Percentiles rank a stretch among this genome's conserved stretches.
phyloP scores from a whole-genome alignment of 2,113 vertebrate species.

The Pholis gunnellus region DNA sequence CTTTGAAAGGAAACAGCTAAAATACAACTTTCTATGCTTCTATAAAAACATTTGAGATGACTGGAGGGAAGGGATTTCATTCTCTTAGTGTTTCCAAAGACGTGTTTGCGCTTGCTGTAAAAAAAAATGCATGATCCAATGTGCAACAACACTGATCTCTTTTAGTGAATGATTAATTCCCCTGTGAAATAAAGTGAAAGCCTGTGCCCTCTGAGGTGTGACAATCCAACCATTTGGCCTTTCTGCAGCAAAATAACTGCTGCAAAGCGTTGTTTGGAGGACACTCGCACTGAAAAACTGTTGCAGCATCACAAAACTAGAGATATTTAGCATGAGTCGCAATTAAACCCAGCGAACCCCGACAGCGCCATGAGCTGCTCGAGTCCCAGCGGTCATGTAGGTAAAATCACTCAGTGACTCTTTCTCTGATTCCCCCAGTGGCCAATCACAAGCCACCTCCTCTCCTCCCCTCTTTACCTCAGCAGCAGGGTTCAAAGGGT shows the following conservation, averaged over 20 bases:
- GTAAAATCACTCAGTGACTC: slow-evolving; percentile 1
- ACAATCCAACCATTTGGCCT: neutral
- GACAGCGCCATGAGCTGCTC: neutral
- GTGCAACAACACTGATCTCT: neutral
- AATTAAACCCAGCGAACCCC: neutral
- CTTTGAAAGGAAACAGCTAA: neutral
- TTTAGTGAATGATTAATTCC: neutral
- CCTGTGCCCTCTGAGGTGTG: neutral
- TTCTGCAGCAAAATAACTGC: neutral
- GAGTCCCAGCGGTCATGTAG: neutral
- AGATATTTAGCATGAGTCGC: neutral
- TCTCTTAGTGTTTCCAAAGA: neutral
- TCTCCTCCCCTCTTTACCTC: slow-evolving; percentile 33
- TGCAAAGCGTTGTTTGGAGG: neutral
- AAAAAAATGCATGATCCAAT: neutral
- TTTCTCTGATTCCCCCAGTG: slow-evolving; percentile 33
- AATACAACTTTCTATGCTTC: neutral
- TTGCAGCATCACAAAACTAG: neutral
- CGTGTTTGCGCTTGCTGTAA: neutral
- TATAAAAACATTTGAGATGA: neutral
- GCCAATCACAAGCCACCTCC: slow-evolving; percentile 6
- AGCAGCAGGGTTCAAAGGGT: slow-evolving; percentile 57
- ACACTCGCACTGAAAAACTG: neutral
- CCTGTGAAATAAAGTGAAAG: neutral
- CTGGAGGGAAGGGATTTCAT: neutral